These are phyloP conservation scores for Epinephelus moara DNA, from an alignment of 2,113 vertebrate genomes.

Conservation along the genomic window DNA sequence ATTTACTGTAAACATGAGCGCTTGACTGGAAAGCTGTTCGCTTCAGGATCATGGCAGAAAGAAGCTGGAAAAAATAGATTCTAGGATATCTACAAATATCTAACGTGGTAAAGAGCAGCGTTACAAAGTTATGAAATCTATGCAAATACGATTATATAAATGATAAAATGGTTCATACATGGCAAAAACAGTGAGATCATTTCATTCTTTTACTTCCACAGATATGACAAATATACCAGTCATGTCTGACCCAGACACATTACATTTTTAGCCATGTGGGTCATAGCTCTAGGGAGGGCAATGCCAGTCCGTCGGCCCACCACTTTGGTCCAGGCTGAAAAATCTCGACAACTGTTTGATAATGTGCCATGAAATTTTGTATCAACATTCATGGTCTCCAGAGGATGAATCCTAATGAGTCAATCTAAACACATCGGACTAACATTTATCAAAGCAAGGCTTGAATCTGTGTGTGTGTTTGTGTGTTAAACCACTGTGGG, in stretches of 20 bases:
- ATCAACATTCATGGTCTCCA: not conserved
- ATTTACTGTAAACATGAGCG: constrained; percentile 29
- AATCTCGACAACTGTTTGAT: not conserved
- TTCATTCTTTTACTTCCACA: not conserved
- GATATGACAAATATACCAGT: not conserved
- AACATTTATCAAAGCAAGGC: not conserved
- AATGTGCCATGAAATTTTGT: not conserved
- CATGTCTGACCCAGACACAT: not conserved
- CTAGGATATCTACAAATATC: not conserved
- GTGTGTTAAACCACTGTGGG: too few species aligned
- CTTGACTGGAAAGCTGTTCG: constrained; percentile 2
- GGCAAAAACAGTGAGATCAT: not conserved
- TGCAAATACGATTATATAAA: not conserved
- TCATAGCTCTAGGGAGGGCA: not conserved
- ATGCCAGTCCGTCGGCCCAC: not conserved
- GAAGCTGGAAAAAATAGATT: not conserved
- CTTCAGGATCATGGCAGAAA: not conserved
- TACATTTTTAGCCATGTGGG: not conserved
- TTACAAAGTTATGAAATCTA: not conserved
- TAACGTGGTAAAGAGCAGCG: not conserved
- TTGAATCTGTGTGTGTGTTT: not conserved
- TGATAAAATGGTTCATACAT: not conserved
- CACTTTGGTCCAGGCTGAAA: not conserved
- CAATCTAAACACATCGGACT: not conserved
- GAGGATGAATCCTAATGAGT: not conserved